Evolutionary conservation across 1,140 invertebrate species (phyloP).

Genomic region (Theocolax elegans): DNA sequence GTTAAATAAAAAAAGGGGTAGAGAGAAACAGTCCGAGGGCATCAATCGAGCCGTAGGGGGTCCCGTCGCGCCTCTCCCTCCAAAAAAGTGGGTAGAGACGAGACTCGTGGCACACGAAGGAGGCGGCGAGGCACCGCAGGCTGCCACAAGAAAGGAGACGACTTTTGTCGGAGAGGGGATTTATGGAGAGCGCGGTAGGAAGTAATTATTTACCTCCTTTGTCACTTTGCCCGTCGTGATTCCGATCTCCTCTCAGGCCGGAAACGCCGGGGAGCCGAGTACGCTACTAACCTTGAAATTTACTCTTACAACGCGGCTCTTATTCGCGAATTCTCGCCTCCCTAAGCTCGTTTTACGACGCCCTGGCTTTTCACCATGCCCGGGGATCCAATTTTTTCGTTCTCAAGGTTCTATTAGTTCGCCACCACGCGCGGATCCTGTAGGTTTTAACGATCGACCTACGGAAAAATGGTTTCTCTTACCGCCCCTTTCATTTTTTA

Average conservation of each 20-base stretch:
- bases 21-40: no score
- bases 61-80: no score
- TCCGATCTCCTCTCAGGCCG: slow-evolving; percentile 20
- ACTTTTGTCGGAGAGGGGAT: slow-evolving; percentile 2
- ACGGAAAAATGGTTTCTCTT: no score
- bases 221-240: slow-evolving; percentile 34
- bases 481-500: no score
- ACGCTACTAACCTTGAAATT: slow-evolving; percentile 27
- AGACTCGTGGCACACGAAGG: background rate
- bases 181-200: slow-evolving; percentile 40
- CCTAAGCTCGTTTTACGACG: background rate
- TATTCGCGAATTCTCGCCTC: background rate
- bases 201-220: slow-evolving; percentile 43
- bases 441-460: no score
- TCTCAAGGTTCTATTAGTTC: no score
- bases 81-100: background rate
- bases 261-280: background rate
- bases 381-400: no score
- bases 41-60: slow-evolving; percentile 9
- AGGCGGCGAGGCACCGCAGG: background rate
- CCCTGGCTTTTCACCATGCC: no score
- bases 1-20: no score
- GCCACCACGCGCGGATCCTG: no score
- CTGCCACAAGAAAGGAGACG: background rate
- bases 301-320: background rate